phyloP scores from a whole-genome alignment of 2,888 invertebrate genomes.

The Hirtodrosophila duncani region DNA sequence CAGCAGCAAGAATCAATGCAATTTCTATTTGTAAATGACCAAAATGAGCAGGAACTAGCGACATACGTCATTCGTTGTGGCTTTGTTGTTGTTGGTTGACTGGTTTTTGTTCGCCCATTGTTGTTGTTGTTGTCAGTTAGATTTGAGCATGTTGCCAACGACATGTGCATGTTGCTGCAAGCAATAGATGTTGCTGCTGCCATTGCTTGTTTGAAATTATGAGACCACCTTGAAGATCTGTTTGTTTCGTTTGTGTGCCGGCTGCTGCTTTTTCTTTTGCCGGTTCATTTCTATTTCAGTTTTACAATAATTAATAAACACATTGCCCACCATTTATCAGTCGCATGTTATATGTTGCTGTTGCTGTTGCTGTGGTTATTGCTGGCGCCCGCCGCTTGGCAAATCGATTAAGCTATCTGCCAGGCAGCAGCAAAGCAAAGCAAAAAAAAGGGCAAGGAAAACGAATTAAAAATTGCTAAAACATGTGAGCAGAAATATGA shows the following conservation, averaged over 20 bases:
- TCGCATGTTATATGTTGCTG: constrained; percentile 67
- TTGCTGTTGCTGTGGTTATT: constrained; percentile 14
- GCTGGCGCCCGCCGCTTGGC: constrained; percentile 33
- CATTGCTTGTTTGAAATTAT: not conserved
- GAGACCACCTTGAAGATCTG: constrained; percentile 2
- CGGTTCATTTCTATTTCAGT: constrained; percentile 3
- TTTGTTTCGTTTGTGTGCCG: constrained; percentile 15
- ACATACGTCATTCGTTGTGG: too few species aligned
- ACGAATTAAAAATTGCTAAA: constrained; percentile 51
- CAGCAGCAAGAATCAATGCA: constrained; percentile 60
- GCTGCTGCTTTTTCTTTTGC: constrained; percentile 8
- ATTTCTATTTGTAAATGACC: constrained; percentile 74
- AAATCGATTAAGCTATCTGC: constrained; percentile 75
- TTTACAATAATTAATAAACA: too few species aligned
- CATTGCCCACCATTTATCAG: constrained; percentile 68
- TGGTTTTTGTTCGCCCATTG: too few species aligned
- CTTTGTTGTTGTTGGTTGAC: too few species aligned
- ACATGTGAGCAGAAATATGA: constrained; percentile 53
- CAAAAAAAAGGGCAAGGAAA: constrained; percentile 38
- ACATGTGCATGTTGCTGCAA: constrained; percentile 55
- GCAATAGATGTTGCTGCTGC: constrained; percentile 68
- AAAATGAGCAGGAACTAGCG: constrained; percentile 52
- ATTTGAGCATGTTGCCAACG: constrained; percentile 22
- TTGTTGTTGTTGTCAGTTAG: too few species aligned
- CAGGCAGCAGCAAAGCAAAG: constrained; percentile 20